phyloP scores from a whole-genome alignment of 2,888 invertebrate species.

The Papilio demoleus region DNA sequence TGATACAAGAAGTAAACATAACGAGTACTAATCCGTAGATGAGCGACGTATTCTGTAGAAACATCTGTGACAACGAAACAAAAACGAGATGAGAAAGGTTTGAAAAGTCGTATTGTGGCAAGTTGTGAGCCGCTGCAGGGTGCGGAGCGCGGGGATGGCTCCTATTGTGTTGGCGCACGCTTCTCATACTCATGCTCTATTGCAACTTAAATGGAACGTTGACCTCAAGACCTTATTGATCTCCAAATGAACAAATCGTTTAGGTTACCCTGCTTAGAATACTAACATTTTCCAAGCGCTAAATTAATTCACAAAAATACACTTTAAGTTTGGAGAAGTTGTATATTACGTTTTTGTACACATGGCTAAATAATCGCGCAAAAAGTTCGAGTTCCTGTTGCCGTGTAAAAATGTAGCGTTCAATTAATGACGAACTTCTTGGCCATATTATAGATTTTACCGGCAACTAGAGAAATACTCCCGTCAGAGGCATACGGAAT shows the following conservation, averaged over 20 bases:
- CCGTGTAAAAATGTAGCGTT: too few relatives aligned
- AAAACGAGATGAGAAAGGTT: constrained; percentile 82
- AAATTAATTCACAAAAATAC: too few relatives aligned
- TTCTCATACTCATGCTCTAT: constrained; percentile 43
- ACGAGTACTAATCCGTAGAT: constrained; percentile 79
- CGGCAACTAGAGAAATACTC: too few relatives aligned
- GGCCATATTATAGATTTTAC: too few relatives aligned
- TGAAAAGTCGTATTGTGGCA: constrained; percentile 74
- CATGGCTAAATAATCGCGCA: too few relatives aligned
- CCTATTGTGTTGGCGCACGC: constrained; percentile 44
- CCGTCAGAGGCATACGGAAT: too few relatives aligned
- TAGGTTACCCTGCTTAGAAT: neutral
- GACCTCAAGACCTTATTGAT: constrained; percentile 41
- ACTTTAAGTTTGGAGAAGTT: too few relatives aligned
- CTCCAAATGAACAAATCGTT: constrained; percentile 31
- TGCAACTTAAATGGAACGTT: constrained; percentile 41
- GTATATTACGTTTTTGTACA: too few relatives aligned
- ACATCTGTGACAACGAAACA: constrained; percentile 78
- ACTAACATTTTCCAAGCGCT: too few relatives aligned
- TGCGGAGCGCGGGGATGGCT: constrained; percentile 51
- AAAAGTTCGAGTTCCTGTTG: too few relatives aligned
- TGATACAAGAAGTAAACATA: constrained; percentile 73
- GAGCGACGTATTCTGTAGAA: constrained; percentile 71
- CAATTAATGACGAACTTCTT: too few relatives aligned
- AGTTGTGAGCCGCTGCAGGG: constrained; percentile 66